phyloP scores from a whole-genome alignment of 1,140 invertebrate species.

The Oncopodura yosiiana region DNA sequence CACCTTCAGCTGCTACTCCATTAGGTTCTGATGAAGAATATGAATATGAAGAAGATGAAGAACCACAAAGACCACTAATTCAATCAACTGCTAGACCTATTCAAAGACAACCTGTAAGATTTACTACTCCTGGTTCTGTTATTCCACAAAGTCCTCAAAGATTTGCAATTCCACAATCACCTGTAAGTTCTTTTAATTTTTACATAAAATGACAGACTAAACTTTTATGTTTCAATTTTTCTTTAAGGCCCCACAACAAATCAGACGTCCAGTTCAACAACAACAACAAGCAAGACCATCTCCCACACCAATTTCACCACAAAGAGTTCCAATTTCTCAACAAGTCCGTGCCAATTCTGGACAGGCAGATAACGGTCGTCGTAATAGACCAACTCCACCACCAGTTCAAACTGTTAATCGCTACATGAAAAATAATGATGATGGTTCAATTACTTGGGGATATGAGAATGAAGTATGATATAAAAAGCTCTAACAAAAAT shows the following conservation, averaged over 20 bases:
- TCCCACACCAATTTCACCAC: not conserved
- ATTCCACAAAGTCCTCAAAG: conserved; percentile 8
- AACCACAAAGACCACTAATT: not conserved
- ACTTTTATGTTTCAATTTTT: not conserved
- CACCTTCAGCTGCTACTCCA: not conserved
- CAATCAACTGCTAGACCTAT: not conserved
- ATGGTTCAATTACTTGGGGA: conserved; percentile 74
- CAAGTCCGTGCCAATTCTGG: not conserved
- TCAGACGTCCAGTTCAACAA: conserved; percentile 14
- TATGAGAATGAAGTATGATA: conserved; percentile 67
- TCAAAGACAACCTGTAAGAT: not conserved
- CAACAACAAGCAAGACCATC: not conserved
- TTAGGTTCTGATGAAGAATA: conserved; percentile 14
- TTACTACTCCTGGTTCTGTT: not conserved
- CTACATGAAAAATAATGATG: conserved; percentile 65
- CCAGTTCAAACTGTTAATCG: conserved; percentile 35
- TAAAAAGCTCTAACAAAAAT: too few species aligned
- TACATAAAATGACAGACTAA: not conserved
- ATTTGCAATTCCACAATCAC: conserved; percentile 11
- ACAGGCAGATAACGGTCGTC: not conserved
- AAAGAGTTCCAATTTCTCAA: conserved; percentile 2
- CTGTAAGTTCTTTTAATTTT: not conserved
- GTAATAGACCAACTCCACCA: conserved; percentile 19
- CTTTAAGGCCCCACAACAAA: not conserved
- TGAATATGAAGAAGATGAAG: conserved; percentile 25